These are phyloP conservation scores for Spodoptera picta DNA, from an alignment of 2,888 invertebrate species.

Conservation along the genomic window DNA sequence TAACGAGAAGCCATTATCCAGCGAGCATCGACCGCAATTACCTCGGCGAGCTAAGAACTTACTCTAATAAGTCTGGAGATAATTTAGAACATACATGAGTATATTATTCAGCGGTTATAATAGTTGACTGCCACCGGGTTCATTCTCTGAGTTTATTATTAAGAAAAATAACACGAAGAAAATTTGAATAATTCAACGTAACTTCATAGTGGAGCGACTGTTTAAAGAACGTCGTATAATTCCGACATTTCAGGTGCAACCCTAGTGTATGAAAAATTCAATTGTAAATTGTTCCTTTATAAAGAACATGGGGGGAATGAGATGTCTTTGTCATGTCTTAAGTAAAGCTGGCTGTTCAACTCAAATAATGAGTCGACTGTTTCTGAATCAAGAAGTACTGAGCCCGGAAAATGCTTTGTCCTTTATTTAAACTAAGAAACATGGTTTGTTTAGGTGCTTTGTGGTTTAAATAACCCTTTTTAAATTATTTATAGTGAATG, in stretches of 20 bases:
- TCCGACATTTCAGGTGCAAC: constrained; percentile 60
- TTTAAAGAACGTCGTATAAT: constrained; percentile 69
- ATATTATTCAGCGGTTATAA: constrained; percentile 19
- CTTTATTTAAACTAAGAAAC: constrained; percentile 36
- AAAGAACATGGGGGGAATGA: constrained; percentile 22
- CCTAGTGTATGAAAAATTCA: constrained; percentile 51
- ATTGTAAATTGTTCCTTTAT: constrained; percentile 46
- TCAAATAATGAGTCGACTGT: constrained; percentile 42
- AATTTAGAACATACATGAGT: constrained; percentile 23
- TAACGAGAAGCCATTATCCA: constrained; percentile 40
- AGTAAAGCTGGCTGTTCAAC: constrained; percentile 30
- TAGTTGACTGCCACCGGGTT: constrained; percentile 41
- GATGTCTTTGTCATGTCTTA: constrained; percentile 41
- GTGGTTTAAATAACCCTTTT: constrained; percentile 13
- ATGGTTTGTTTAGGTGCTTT: constrained; percentile 26
- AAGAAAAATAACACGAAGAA: constrained; percentile 63
- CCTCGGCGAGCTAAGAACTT: constrained; percentile 5
- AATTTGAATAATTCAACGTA: constrained; percentile 69
- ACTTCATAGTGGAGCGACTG: constrained; percentile 64
- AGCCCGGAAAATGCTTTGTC: constrained; percentile 36
- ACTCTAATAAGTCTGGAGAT: constrained; percentile 31
- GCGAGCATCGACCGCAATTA: constrained; percentile 23
- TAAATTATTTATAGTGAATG: constrained; percentile 4
- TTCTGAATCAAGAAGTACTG: constrained; percentile 30
- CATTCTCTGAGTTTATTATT: constrained; percentile 60